Conservation (phyloP, 2,113 vertebrate species). For the Antennarius striatus region DNA sequence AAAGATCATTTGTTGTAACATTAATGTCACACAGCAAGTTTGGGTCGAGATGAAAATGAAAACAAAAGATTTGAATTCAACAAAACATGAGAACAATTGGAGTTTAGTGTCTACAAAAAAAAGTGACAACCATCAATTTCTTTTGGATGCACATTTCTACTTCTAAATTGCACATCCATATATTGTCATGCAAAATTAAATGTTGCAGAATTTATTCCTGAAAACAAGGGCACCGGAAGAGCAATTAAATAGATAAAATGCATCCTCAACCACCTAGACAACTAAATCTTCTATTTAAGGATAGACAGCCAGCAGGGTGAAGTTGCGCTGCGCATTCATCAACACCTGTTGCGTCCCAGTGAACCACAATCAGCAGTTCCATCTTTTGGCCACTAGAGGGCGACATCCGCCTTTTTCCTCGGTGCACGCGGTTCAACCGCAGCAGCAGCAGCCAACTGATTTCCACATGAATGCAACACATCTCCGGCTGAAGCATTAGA, state of each 20-base stretch:
- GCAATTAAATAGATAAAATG: no score
- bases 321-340: conserved; percentile 16
- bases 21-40: conserved; percentile 24
- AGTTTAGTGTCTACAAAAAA: no score
- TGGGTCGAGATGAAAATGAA: conserved; percentile 1
- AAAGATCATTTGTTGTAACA: conserved; percentile 13
- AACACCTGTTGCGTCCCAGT: not conserved
- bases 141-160: no score
- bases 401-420: conserved; percentile 3
- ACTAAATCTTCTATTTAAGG: no score
- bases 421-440: not conserved
- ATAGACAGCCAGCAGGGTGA: no score
- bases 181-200: no score
- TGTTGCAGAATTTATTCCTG: no score
- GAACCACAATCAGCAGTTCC: conserved; percentile 8
- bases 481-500: conserved; percentile 40
- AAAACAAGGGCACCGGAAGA: no score
- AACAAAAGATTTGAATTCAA: conserved; percentile 11
- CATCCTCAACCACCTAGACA: no score
- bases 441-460: conserved; percentile 13
- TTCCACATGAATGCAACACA: conserved; percentile 46
- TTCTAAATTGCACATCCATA: no score
- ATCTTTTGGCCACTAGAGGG: conserved; percentile 53
- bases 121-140: no score
- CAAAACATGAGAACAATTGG: not conserved